Evolutionary conservation across 2,113 vertebrate genomes (phyloP).

Genomic region (Rhadina sibilatrix): DNA sequence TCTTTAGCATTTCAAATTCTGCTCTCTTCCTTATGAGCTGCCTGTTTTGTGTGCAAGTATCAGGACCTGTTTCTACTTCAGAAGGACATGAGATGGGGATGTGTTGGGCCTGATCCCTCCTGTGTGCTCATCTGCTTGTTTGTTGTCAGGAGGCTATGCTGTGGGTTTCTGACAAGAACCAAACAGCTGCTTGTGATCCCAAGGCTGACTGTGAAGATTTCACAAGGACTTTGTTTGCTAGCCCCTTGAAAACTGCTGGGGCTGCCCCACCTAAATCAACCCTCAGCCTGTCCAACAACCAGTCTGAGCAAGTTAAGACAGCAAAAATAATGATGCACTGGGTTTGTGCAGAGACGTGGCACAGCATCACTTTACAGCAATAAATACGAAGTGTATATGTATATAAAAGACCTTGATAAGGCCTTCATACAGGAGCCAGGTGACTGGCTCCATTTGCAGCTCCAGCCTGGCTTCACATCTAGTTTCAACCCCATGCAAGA

Average conservation of each 20-base stretch:
- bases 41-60: background rate
- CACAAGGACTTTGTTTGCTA: background rate
- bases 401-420: background rate
- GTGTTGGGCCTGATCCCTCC: background rate
- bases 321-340: too few species aligned
- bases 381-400: background rate
- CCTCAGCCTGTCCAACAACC: background rate
- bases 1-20: background rate
- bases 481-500: rapidly evolving
- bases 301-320: background rate
- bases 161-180: background rate
- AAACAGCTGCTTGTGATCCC: background rate
- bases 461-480: background rate
- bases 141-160: background rate
- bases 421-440: background rate
- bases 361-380: background rate
- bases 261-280: background rate
- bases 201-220: background rate
- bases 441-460: background rate
- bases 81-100: background rate
- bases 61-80: background rate
- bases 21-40: background rate
- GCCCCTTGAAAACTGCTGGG: background rate
- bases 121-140: background rate
- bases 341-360: background rate